Base-by-base conservation (phyloP, 1,140 invertebrate species). In the Triops longicaudatus region DNA sequence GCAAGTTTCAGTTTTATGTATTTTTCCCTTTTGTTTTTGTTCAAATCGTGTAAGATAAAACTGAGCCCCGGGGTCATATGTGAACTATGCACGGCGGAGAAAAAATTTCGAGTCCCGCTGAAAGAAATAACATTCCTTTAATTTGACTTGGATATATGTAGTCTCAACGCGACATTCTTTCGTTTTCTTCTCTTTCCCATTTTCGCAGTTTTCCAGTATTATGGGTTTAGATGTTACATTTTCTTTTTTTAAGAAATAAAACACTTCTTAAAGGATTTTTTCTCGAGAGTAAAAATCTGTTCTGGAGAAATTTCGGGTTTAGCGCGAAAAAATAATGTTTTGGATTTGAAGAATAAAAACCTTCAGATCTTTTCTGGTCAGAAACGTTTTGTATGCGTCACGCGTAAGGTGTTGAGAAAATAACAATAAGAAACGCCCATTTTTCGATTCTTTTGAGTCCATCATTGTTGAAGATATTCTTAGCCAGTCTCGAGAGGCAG, bases 41-140 rank as follows among this genome's bases (percentile, higher is more conserved):
- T n/a, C n/a, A n/a, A 63, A 22, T 63, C 50, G 50, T 63, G 50
- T 63, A 63, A 63, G 50, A 63, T 63, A 63, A 63, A 63, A 37
- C 31, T 37, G 31, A 37, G 31, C 50, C 14, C 50, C 50, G 50
- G 50, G 50, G 50, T 63, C 50, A 63, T 63, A 63, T 63, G 17
- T 63, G 14, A 63, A 63, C 50, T 63, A 63, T 63, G 50, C 50
- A 63, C 50, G 14, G 50, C 50, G 50, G 50, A 63, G 22, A 63
- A 63, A 63, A 22, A 63, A 22, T 63, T 63, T 63, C 31, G 22
- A 63, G 50, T 22, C 50, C 50, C 50, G 50, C 50, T 22, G 50
- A 17, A 6, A 9, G 14, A n/a, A 9, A 37, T 37, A 63, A 63
- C 50, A 63, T 63, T 63, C 50, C 50, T 63, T 63, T 63, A 63